Conservation (phyloP, 2,888 invertebrate genomes). For the Chesias legatella region DNA sequence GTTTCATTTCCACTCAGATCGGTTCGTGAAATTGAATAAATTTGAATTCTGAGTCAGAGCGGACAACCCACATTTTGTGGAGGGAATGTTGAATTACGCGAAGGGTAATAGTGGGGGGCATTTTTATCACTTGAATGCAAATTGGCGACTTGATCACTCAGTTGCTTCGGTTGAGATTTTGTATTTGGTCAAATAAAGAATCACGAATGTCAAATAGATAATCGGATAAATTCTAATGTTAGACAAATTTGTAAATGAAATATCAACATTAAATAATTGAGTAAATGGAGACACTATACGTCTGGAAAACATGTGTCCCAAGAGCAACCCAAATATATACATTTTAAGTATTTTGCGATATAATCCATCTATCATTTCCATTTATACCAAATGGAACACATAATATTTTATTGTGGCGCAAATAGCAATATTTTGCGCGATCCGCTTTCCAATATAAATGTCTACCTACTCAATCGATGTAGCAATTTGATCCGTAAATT, state of each 20-base stretch:
- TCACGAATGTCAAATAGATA: no score
- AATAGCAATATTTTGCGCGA: conserved; percentile 34
- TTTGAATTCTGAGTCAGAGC: conserved; percentile 61
- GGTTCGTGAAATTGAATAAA: conserved; percentile 70
- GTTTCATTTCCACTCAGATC: conserved; percentile 68
- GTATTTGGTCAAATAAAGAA: no score
- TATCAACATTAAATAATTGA: no score
- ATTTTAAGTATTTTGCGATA: conserved; percentile 23
- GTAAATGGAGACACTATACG: no score
- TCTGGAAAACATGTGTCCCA: no score
- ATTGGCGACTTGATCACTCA: conserved; percentile 13
- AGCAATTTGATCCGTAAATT: conserved; percentile 46
- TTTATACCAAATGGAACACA: conserved; percentile 21
- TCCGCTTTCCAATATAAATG: conserved; percentile 33
- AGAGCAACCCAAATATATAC: no score
- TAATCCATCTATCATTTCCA: conserved; percentile 27
- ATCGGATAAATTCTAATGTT: no score
- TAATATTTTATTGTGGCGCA: conserved; percentile 24
- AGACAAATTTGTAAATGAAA: no score
- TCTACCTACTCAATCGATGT: conserved; percentile 35
- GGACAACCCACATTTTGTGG: conserved; percentile 23
- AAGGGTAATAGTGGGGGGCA: conserved; percentile 18
- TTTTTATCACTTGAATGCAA: conserved; percentile 16
- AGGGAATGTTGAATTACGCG: conserved; percentile 28
- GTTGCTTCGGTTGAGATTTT: neutral